Conservation (phyloP, 2,113 vertebrate genomes). For the Caranx ignobilis region DNA sequence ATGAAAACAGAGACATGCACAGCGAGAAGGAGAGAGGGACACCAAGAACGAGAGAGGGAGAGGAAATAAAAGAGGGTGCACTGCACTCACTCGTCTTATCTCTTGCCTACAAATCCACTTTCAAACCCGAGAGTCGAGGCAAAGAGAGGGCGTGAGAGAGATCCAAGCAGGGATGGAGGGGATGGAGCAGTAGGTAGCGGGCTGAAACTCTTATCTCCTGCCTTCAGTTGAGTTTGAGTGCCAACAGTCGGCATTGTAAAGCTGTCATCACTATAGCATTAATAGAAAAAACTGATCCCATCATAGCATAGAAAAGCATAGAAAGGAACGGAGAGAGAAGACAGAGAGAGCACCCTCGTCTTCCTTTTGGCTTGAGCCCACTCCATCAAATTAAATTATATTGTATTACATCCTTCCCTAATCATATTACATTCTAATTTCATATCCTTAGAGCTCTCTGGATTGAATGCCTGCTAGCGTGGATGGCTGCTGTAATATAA, state of each 20-base stretch:
- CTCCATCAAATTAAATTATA: constrained; percentile 61
- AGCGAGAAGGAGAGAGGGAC: background rate
- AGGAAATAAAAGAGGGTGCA: constrained; percentile 16
- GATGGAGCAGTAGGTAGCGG: constrained; percentile 15
- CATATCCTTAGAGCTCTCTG: constrained; percentile 50
- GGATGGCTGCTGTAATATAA: constrained; percentile 33
- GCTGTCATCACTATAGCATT: constrained; percentile 54
- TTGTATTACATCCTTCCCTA: constrained; percentile 59
- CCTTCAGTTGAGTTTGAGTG: constrained; percentile 42
- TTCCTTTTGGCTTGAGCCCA: constrained; percentile 37
- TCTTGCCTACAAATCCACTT: constrained; percentile 45
- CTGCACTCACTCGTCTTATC: constrained; percentile 43
- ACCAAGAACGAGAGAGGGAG: background rate
- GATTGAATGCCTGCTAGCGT: constrained; percentile 46
- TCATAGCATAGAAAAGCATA: constrained; percentile 20
- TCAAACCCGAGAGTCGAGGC: constrained; percentile 20
- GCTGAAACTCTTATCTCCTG: constrained; percentile 43
- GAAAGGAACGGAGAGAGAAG: constrained; percentile 27
- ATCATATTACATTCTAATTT: constrained; percentile 67
- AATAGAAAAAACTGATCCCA: constrained; percentile 65
- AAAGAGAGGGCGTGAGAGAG: constrained; percentile 17
- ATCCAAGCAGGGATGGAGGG: constrained; percentile 26
- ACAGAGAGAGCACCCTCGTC: background rate
- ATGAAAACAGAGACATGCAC: constrained; percentile 8
- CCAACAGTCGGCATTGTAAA: constrained; percentile 56